A percentile compares a stretch with the other conserved stretches of the same genome.
Conservation (phyloP, 2,797 vertebrate genomes). For the Anomalospiza imberbis region DNA sequence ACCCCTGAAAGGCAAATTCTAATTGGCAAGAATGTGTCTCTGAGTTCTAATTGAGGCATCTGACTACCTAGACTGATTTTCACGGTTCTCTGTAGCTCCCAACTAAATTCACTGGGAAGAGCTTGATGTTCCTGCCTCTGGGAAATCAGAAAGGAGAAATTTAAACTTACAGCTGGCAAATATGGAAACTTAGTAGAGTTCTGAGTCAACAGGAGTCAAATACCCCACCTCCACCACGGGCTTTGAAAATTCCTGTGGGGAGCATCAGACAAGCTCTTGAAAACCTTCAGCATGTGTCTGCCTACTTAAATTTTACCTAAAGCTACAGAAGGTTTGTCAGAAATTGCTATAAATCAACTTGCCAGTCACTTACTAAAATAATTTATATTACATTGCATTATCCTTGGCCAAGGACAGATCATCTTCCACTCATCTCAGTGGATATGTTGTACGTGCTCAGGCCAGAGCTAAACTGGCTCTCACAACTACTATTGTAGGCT, state of each 20-base stretch:
- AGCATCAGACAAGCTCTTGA: neutral
- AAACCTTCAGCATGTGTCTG: neutral
- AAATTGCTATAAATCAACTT: neutral
- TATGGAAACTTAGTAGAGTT: neutral
- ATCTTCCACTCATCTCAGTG: neutral
- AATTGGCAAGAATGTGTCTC: neutral
- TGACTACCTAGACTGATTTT: neutral
- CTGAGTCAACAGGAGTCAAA: neutral
- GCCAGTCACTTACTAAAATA: neutral
- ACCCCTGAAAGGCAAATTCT: neutral
- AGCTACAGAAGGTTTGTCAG: neutral
- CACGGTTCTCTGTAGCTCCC: neutral
- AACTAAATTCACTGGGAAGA: neutral
- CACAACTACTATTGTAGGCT: neutral
- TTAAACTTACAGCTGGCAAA: neutral
- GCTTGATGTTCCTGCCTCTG: neutral
- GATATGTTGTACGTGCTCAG: neutral
- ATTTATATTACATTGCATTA: fast-evolving
- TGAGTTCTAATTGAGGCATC: neutral
- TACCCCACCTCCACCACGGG: fast-evolving
- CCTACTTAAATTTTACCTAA: neutral
- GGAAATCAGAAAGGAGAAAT: neutral
- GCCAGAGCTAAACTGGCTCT: neutral
- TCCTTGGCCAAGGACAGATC: neutral
- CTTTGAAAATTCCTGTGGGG: neutral